A percentile compares a stretch with the other conserved stretches of the same genome.
Conservation (phyloP, 2,113 vertebrate species). For the Pollimyrus isidori region DNA sequence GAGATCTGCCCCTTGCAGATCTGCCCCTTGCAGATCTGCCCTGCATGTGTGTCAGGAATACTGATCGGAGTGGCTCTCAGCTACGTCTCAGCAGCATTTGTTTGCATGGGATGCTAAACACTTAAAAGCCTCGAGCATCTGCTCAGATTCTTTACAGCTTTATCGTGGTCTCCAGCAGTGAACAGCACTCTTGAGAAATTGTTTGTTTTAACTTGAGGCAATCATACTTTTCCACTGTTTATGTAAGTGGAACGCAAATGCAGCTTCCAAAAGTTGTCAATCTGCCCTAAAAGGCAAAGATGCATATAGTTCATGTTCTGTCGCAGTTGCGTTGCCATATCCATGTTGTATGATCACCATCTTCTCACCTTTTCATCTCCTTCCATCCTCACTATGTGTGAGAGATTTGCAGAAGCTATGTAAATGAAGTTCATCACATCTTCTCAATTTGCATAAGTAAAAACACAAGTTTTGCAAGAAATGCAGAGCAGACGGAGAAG, state of each 20-base stretch:
- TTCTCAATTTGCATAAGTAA: constrained; percentile 3
- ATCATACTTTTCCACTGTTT: background rate
- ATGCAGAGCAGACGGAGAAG: background rate
- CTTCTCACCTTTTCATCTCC: background rate
- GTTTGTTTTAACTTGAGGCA: background rate
- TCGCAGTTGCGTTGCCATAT: background rate
- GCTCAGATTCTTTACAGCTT: constrained; percentile 30
- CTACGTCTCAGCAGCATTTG: constrained; percentile 45
- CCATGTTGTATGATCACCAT: background rate
- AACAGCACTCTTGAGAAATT: constrained; percentile 42
- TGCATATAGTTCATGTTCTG: constrained; percentile 10
- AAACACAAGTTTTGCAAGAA: background rate
- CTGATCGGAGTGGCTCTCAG: background rate
- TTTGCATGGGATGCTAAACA: constrained; percentile 52
- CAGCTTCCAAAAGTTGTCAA: background rate
- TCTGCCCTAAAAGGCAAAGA: constrained; percentile 21
- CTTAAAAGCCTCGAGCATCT: constrained; percentile 55
- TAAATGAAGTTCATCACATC: constrained; percentile 8
- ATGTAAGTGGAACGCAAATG: background rate
- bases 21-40: background rate
- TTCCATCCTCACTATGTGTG: background rate
- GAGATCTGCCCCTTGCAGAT: background rate
- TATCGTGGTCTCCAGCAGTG: constrained; percentile 39
- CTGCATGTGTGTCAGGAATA: constrained; percentile 42
- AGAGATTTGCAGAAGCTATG: background rate